phyloP scores from a whole-genome alignment of 2,113 vertebrate species.

The Hyaena hyaena region DNA sequence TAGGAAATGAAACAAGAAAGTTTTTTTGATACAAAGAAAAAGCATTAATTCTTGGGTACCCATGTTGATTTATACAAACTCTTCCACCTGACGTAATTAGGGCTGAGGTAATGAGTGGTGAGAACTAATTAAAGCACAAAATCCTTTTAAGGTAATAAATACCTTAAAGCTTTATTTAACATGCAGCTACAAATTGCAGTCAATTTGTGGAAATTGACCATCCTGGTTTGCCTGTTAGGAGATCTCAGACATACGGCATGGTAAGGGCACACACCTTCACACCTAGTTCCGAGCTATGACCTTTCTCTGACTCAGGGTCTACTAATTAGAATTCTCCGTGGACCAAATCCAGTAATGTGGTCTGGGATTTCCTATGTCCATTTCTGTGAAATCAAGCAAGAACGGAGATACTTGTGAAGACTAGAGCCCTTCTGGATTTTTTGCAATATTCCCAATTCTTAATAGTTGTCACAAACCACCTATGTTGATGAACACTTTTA shows the following conservation, averaged over 20 bases:
- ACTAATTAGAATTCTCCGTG: not conserved
- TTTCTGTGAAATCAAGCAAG: constrained; percentile 8
- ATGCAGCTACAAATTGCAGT: not conserved
- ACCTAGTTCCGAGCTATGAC: not conserved
- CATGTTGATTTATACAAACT: not conserved
- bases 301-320: not conserved
- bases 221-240: not conserved
- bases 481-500: not conserved
- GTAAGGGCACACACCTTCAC: not conserved
- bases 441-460: not conserved
- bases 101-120: not conserved
- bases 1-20: not conserved
- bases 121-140: constrained; percentile 30
- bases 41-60: not conserved
- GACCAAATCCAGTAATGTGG: not conserved
- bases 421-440: not conserved
- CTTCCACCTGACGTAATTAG: not conserved
- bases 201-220: too few species aligned
- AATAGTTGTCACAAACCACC: not conserved
- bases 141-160: not conserved
- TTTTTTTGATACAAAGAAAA: constrained; percentile 25
- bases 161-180: not conserved
- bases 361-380: not conserved
- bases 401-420: not conserved
- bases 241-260: not conserved